phyloP scores from a whole-genome alignment of 2,888 invertebrate species.

The Daptonema setosum region DNA sequence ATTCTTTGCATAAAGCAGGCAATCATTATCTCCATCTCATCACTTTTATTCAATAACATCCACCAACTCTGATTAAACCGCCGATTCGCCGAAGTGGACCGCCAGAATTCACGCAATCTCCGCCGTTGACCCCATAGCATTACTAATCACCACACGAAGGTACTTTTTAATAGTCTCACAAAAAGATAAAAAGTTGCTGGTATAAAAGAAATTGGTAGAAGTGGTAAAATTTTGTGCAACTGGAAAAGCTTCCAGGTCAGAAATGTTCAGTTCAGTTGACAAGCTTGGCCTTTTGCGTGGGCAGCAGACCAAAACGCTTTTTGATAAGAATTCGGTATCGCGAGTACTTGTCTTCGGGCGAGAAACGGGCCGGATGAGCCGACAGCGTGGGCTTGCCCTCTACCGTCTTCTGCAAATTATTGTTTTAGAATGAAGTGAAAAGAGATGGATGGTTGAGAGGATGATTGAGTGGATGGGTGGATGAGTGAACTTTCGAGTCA shows the following conservation, averaged over 20 bases:
- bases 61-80: too few relatives aligned
- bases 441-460: too few relatives aligned
- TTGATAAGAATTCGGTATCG: slow-evolving; percentile 66
- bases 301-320: slow-evolving; percentile 61
- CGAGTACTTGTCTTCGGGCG: slow-evolving; percentile 81
- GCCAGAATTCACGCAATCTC: not conserved
- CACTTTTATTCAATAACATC: too few relatives aligned
- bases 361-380: slow-evolving; percentile 81
- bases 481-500: too few relatives aligned
- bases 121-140: not conserved
- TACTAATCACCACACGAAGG: not conserved
- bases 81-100: too few relatives aligned
- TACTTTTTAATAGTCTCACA: not conserved
- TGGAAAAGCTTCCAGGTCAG: not conserved
- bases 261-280: slow-evolving; percentile 13
- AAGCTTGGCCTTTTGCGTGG: slow-evolving; percentile 50
- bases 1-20: too few relatives aligned
- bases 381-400: slow-evolving; percentile 53
- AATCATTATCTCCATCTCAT: too few relatives aligned
- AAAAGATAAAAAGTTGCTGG: not conserved
- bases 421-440: too few relatives aligned
- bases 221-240: not conserved
- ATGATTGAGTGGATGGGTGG: too few relatives aligned
- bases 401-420: slow-evolving; percentile 53
- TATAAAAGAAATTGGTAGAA: not conserved